phyloP scores from a whole-genome alignment of 2,113 vertebrate genomes.

The Rhagologus leucostigma region DNA sequence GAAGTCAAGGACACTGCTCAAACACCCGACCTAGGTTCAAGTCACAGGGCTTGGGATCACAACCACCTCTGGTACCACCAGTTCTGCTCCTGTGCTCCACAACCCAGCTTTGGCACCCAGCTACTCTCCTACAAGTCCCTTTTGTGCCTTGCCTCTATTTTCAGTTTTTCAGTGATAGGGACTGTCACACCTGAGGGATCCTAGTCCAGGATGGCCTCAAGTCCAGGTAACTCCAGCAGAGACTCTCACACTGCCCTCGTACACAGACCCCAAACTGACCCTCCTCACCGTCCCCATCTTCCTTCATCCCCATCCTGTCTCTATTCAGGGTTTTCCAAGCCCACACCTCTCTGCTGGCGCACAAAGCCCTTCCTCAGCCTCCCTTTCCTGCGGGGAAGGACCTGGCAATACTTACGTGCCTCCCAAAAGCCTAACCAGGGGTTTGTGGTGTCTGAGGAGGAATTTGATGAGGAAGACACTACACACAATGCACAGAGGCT shows the following conservation, averaged over 20 bases:
- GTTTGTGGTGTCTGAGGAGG: neutral
- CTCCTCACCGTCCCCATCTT: neutral
- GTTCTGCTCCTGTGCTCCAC: neutral
- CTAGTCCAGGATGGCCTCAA: neutral
- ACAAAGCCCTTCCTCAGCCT: neutral
- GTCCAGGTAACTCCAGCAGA: neutral
- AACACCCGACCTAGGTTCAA: too few relatives aligned
- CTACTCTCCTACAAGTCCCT: accelerated
- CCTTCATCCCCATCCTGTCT: neutral
- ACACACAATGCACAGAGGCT: constrained; percentile 28
- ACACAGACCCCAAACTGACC: neutral
- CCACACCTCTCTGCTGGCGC: neutral
- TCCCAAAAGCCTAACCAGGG: neutral
- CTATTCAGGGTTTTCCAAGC: neutral
- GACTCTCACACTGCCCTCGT: neutral
- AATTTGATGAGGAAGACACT: neutral
- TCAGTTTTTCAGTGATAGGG: neutral
- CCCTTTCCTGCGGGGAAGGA: neutral
- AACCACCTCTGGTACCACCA: neutral
- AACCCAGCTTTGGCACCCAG: neutral
- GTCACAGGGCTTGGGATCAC: neutral
- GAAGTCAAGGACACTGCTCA: neutral
- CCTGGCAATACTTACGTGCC: constrained; percentile 8
- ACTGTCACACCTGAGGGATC: neutral
- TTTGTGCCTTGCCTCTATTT: neutral